Evolutionary conservation across 2,888 invertebrate genomes (phyloP).

Genomic region (Miltochrista miniata): DNA sequence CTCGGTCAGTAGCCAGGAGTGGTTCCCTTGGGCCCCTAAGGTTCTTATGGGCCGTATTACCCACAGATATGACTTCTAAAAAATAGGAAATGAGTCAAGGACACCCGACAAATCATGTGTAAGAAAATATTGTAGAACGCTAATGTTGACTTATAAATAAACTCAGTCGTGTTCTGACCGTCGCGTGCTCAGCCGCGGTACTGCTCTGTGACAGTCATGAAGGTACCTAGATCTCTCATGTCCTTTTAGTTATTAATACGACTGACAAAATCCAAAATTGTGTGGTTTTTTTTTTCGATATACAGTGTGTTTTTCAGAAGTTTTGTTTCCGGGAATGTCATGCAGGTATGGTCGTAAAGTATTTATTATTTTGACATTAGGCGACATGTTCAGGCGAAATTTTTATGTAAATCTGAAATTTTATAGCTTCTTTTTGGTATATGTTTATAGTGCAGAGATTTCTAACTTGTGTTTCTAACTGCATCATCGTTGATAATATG

Average conservation of each 20-base stretch:
- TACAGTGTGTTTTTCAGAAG: background rate
- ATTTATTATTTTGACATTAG: background rate
- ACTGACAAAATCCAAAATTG: background rate
- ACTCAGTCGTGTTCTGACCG: slow-evolving; percentile 63
- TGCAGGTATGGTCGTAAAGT: background rate
- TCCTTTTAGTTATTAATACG: background rate
- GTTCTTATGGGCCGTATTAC: background rate
- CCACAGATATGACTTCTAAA: background rate
- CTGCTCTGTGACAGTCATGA: slow-evolving; percentile 36
- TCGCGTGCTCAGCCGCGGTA: slow-evolving; percentile 39
- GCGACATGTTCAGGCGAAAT: background rate
- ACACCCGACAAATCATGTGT: slow-evolving; percentile 55
- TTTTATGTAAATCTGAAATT: too few species aligned
- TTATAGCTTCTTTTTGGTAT: too few species aligned
- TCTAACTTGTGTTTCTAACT: too few species aligned
- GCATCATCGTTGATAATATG: too few species aligned
- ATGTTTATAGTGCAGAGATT: too few species aligned
- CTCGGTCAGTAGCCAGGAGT: too few species aligned
- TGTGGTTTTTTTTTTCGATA: background rate
- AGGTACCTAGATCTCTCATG: slow-evolving; percentile 21
- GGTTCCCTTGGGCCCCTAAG: too few species aligned
- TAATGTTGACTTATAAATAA: slow-evolving; percentile 76
- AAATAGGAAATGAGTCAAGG: slow-evolving; percentile 71
- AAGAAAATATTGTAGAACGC: slow-evolving; percentile 73
- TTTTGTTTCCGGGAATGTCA: background rate